Conservation (phyloP, 2,113 vertebrate species). For the Phaetusa simplex region DNA sequence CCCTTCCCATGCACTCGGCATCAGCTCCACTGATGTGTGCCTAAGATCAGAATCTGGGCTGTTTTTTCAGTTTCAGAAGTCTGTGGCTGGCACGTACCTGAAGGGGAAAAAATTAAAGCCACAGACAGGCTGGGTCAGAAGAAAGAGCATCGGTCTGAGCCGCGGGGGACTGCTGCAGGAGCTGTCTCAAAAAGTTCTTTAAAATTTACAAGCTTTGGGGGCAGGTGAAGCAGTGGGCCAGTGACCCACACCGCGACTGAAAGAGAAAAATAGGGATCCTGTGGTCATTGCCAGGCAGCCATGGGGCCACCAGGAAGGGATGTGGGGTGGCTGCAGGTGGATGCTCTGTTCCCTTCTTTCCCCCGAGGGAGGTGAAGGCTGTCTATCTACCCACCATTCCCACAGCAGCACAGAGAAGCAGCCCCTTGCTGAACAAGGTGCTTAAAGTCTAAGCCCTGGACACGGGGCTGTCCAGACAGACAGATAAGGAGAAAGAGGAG, state of each 20-base stretch:
- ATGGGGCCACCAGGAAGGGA: neutral
- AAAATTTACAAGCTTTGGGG: neutral
- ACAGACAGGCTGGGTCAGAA: neutral
- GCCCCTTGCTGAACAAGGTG: neutral
- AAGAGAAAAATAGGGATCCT: neutral
- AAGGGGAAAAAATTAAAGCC: neutral
- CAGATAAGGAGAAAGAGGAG: neutral
- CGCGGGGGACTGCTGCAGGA: neutral
- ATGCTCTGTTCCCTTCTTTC: neutral
- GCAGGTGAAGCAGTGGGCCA: neutral
- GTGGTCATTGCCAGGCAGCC: neutral
- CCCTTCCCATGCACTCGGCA: neutral
- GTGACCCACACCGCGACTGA: no score
- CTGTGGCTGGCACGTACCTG: neutral
- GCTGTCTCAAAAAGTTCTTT: neutral
- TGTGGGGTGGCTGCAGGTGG: neutral
- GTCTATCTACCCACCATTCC: neutral
- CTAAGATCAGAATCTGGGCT: neutral
- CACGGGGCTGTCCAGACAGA: neutral
- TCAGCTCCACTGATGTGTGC: neutral
- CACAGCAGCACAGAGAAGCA: neutral
- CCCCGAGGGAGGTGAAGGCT: neutral
- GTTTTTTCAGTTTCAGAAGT: neutral
- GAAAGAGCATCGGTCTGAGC: neutral
- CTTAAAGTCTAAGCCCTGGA: neutral